Conservation (phyloP, 2,113 vertebrate species). For the Prionailurus bengalensis region DNA sequence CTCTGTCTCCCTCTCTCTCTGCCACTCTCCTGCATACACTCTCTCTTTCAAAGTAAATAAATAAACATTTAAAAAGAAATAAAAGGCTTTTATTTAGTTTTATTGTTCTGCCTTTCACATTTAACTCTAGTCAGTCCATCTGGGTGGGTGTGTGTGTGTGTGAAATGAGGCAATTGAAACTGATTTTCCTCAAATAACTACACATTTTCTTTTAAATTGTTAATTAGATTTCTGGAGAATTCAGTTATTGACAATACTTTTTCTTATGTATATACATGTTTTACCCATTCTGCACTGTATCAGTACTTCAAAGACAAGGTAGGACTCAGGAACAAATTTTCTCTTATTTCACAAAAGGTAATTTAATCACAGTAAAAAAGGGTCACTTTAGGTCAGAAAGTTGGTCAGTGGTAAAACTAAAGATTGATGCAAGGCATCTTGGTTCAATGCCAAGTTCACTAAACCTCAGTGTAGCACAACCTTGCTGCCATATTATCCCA, state of each 20-base stretch:
- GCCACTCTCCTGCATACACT: too few species aligned
- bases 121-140: background rate
- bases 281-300: background rate
- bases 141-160: background rate
- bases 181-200: background rate
- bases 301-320: slow-evolving; percentile 26
- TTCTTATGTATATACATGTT: background rate
- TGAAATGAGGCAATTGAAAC: background rate
- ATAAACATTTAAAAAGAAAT: background rate
- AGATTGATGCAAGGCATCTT: background rate
- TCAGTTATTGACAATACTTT: slow-evolving; percentile 18
- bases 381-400: slow-evolving; percentile 21
- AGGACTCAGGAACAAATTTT: background rate
- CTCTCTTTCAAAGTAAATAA: too few species aligned
- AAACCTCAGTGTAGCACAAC: background rate
- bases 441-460: slow-evolving; percentile 38
- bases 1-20: too few species aligned
- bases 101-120: background rate
- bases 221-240: slow-evolving; percentile 58
- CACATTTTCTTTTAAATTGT: slow-evolving; percentile 36
- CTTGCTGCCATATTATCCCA: background rate
- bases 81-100: slow-evolving; percentile 13
- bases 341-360: slow-evolving; percentile 58
- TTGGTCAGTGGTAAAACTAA: slow-evolving; percentile 18
- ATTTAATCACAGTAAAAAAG: slow-evolving; percentile 11